Conservation (phyloP, 2,888 invertebrate genomes). For the Harpalus rufipes region DNA sequence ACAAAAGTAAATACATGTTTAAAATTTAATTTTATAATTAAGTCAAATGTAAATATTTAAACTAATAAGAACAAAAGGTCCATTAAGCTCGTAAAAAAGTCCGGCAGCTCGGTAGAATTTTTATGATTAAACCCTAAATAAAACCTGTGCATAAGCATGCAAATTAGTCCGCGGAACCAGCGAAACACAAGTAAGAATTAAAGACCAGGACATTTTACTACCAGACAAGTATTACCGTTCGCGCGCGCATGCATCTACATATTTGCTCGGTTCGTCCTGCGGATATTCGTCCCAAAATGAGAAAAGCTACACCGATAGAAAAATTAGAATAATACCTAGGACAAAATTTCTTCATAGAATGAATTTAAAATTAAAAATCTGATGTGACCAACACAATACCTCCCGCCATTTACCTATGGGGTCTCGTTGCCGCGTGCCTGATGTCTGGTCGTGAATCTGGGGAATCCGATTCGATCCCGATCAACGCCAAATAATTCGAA, state of each 20-base stretch:
- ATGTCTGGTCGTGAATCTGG: too few relatives aligned
- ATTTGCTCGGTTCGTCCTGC: background rate
- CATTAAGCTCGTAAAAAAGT: slow-evolving; percentile 18
- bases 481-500: too few relatives aligned
- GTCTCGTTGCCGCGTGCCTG: too few relatives aligned
- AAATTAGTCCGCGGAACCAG: slow-evolving; percentile 31
- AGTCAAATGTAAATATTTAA: slow-evolving; percentile 34
- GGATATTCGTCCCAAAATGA: background rate
- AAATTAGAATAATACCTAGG: too few relatives aligned
- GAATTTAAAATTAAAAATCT: too few relatives aligned
- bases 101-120: background rate
- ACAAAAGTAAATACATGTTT: slow-evolving; percentile 6
- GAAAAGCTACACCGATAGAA: background rate
- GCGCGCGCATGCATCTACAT: background rate
- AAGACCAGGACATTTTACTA: slow-evolving; percentile 30
- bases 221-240: background rate
- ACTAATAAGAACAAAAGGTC: slow-evolving; percentile 33
- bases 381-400: too few relatives aligned
- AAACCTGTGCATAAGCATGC: slow-evolving; percentile 48
- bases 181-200: slow-evolving; percentile 52
- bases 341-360: too few relatives aligned
- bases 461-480: too few relatives aligned
- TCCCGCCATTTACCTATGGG: too few relatives aligned
- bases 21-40: slow-evolving; percentile 31
- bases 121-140: slow-evolving; percentile 35